Evolutionary conservation across 23 tunicate genomes (phyloP).

Genomic region (Trididemnum miniatum): DNA sequence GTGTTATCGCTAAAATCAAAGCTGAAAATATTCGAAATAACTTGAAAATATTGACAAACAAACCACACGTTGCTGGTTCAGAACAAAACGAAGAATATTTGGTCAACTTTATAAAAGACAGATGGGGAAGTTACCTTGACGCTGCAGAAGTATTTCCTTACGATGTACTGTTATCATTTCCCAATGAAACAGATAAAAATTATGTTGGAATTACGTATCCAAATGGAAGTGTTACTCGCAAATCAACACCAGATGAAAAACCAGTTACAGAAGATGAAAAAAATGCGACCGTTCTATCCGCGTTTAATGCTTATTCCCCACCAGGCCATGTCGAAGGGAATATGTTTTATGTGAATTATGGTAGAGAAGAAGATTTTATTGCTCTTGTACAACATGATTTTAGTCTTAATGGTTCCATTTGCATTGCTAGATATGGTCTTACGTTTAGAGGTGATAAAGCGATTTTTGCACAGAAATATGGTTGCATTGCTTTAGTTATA

Average conservation of each 20-base stretch:
- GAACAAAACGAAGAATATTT: slow-evolving; percentile 55
- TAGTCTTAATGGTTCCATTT: slow-evolving; percentile 58
- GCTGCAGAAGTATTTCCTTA: slow-evolving; percentile 72
- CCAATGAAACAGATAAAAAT: slow-evolving; percentile 62
- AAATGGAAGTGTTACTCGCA: slow-evolving; percentile 48
- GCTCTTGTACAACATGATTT: slow-evolving; percentile 16
- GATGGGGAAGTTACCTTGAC: slow-evolving; percentile 53
- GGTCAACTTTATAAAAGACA: slow-evolving; percentile 41
- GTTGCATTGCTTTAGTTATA: slow-evolving; percentile 76
- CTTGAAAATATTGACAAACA: slow-evolving; percentile 39
- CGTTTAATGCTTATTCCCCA: slow-evolving; percentile 65
- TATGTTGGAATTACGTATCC: slow-evolving; percentile 47
- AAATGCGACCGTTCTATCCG: slow-evolving; percentile 28
- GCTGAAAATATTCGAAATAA: slow-evolving; percentile 51
- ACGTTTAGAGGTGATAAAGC: slow-evolving; percentile 84
- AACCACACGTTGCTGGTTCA: slow-evolving; percentile 82
- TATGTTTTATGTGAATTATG: slow-evolving; percentile 93
- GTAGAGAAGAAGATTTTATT: slow-evolving; percentile 77
- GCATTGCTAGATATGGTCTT: slow-evolving; percentile 86
- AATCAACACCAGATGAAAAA: slow-evolving; percentile 48
- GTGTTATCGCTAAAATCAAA: slow-evolving; percentile 36
- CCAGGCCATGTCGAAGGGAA: slow-evolving; percentile 72
- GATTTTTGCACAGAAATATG: slow-evolving; percentile 48
- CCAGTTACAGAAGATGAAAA: slow-evolving; percentile 50
- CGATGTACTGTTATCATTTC: slow-evolving; percentile 73